Evolutionary conservation across 2,888 invertebrate genomes (phyloP).

Genomic region (Nephrotoma appendiculata): DNA sequence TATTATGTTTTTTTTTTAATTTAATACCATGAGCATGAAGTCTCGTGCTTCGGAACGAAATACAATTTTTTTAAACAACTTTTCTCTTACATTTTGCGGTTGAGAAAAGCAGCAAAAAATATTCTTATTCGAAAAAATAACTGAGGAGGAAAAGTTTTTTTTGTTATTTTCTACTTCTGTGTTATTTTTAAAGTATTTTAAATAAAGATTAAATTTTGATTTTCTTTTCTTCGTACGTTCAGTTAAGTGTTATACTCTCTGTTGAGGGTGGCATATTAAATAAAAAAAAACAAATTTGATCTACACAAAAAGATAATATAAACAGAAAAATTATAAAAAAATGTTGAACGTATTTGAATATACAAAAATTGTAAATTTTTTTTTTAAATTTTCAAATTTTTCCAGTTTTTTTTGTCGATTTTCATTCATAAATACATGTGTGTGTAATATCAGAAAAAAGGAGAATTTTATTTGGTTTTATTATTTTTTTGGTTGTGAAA

Average conservation of each 20-base stretch:
- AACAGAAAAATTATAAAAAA: background rate
- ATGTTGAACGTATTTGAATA: background rate
- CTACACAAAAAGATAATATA: background rate
- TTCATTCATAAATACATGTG: background rate
- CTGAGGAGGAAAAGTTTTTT: background rate
- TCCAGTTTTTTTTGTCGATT: background rate
- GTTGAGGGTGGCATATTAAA: background rate
- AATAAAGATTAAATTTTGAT: background rate
- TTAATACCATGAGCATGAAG: background rate
- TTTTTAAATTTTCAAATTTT: background rate
- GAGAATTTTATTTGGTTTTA: background rate
- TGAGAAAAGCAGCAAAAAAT: background rate
- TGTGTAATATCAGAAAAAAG: background rate
- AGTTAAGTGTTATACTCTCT: background rate
- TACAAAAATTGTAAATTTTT: background rate
- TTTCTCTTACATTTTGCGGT: background rate
- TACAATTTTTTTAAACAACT: background rate
- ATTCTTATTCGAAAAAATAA: background rate
- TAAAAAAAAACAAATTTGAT: background rate
- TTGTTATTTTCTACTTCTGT: background rate
- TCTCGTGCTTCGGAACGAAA: background rate
- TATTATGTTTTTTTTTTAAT: background rate
- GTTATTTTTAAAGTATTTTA: background rate
- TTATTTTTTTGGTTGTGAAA: background rate
- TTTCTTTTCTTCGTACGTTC: background rate